Conservation (phyloP, 2,888 invertebrate genomes). For the Chrysolina oricalcia region DNA sequence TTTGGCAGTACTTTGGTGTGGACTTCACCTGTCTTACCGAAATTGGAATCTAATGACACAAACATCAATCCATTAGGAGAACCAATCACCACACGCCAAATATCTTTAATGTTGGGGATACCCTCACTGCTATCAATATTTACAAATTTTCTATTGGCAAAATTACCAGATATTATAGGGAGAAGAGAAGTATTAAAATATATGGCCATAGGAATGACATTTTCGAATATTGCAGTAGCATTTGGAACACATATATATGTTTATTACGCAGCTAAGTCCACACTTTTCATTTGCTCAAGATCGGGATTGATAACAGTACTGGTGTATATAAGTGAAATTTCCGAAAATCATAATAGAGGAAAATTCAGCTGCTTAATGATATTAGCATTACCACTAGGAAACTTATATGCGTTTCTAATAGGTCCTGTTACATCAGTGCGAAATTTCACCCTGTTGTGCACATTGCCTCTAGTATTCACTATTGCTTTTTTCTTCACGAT, state of each 20-base stretch:
- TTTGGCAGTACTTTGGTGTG: slow-evolving; percentile 70
- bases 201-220: slow-evolving; percentile 77
- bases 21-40: slow-evolving; percentile 62
- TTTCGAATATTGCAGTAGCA: slow-evolving; percentile 66
- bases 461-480: slow-evolving; percentile 44
- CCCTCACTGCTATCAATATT: slow-evolving; percentile 44
- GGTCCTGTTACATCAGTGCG: slow-evolving; percentile 47
- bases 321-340: slow-evolving; percentile 89
- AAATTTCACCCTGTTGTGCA: slow-evolving; percentile 41
- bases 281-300: background rate
- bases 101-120: slow-evolving; percentile 28
- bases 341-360: slow-evolving; percentile 85
- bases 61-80: slow-evolving; percentile 62
- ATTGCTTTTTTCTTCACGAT: slow-evolving; percentile 27
- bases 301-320: slow-evolving; percentile 74
- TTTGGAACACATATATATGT: slow-evolving; percentile 46
- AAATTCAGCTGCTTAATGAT: slow-evolving; percentile 74
- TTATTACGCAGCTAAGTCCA: slow-evolving; percentile 70
- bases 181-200: slow-evolving; percentile 80
- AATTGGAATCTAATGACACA: slow-evolving; percentile 47
- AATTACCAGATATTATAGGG: slow-evolving; percentile 68
- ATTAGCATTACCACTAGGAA: slow-evolving; percentile 41
- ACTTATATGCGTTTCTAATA: slow-evolving; percentile 41
- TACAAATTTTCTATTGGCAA: slow-evolving; percentile 47
- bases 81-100: slow-evolving; percentile 51